These are phyloP conservation scores for Nylanderia fulva DNA, from an alignment of 1,140 invertebrate species.

Conservation along the genomic window DNA sequence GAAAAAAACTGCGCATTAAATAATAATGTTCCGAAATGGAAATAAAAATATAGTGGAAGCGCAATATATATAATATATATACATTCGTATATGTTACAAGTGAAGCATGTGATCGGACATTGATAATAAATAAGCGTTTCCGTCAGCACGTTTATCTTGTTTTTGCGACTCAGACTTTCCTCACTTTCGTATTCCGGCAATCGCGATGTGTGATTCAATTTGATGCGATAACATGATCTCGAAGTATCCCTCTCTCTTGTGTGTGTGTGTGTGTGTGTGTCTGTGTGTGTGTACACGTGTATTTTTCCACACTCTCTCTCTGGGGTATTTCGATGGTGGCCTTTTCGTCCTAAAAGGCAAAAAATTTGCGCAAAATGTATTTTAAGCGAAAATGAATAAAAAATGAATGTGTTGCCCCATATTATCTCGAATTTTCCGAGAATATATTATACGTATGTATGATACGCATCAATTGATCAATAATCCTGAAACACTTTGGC, in stretches of 20 bases:
- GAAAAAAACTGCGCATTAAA: neutral
- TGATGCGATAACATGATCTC: conserved; percentile 8
- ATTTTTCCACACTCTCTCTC: neutral
- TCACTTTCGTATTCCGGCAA: conserved; percentile 33
- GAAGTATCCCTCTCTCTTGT: neutral
- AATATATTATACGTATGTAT: too few species aligned
- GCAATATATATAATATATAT: too few species aligned
- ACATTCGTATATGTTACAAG: too few species aligned
- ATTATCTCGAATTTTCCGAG: neutral
- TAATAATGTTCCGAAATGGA: neutral
- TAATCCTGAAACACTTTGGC: too few species aligned
- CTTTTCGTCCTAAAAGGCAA: neutral
- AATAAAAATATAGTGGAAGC: neutral
- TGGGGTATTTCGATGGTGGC: neutral
- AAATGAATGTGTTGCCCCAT: neutral
- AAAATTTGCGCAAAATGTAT: neutral
- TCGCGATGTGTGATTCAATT: conserved; percentile 25
- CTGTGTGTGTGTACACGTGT: neutral
- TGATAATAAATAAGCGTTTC: conserved; percentile 17
- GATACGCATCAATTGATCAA: neutral
- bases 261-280: too few species aligned
- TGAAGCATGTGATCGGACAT: neutral
- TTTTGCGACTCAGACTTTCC: neutral
- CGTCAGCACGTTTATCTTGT: neutral
- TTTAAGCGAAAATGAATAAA: conserved; percentile 12